Conservation (phyloP, 2,797 vertebrate genomes). For the Sebastes matsubarae region DNA sequence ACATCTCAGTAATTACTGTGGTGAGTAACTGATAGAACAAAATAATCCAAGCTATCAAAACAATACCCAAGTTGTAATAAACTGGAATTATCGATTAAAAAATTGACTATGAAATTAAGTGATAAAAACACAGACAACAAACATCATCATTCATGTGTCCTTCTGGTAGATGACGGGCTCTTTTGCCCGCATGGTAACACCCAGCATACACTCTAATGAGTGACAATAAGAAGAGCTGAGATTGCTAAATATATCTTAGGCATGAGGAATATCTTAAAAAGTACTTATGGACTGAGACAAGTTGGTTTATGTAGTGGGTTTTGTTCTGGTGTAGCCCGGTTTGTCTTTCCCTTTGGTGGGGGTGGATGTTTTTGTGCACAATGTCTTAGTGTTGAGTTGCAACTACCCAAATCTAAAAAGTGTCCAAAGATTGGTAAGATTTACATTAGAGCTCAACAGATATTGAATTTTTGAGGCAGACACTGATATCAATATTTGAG, state of each 20-base stretch:
- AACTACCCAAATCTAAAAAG: neutral
- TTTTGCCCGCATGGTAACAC: neutral
- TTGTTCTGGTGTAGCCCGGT: neutral
- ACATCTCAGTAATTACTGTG: neutral
- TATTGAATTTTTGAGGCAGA: neutral
- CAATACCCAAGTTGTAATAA: neutral
- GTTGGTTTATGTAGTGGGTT: no score
- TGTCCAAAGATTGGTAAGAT: neutral
- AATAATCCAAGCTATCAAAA: neutral
- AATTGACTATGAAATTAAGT: neutral
- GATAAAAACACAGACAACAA: neutral
- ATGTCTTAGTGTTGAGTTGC: neutral
- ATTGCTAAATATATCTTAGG: neutral
- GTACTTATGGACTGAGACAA: neutral
- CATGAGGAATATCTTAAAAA: neutral
- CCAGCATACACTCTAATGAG: neutral
- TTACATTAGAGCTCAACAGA: neutral
- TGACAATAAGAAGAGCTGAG: neutral
- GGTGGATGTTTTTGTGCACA: neutral
- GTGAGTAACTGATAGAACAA: neutral
- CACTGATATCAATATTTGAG: no score
- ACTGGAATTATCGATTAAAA: neutral
- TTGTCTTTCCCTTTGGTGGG: neutral
- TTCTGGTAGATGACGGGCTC: neutral
- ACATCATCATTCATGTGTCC: slow-evolving; percentile 24